A percentile compares a stretch with the other conserved stretches of the same genome.
Conservation (phyloP, 2,888 invertebrate species). For the Rhorus exstirpatorius region DNA sequence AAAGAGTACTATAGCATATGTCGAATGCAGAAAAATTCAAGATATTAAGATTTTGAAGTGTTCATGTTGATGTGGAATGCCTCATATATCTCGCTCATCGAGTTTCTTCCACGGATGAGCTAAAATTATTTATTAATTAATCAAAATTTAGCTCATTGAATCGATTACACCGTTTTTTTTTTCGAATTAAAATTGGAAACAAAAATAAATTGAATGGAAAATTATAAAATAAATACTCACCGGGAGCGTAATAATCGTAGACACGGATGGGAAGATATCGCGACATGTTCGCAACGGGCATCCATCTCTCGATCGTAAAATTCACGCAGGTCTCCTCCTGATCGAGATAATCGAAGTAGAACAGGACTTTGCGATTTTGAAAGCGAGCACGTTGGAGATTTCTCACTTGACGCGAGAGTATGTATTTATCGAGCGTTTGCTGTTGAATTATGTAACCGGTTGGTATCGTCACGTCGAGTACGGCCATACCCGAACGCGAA, state of each 20-base stretch:
- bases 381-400: constrained; percentile 95
- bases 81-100: too few species aligned
- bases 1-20: too few species aligned
- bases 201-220: background rate
- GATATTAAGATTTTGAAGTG: too few species aligned
- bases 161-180: too few species aligned
- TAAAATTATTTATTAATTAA: too few species aligned
- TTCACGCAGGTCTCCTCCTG: constrained; percentile 95
- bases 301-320: constrained; percentile 97
- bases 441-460: constrained; percentile 97
- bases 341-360: constrained; percentile 97
- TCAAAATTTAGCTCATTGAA: too few species aligned
- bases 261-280: constrained; percentile 95
- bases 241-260: constrained; percentile 98
- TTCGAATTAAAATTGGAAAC: too few species aligned
- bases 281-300: constrained; percentile 98
- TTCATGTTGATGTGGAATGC: too few species aligned
- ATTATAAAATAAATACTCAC: constrained; percentile 86
- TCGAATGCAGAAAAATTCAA: too few species aligned
- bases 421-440: constrained; percentile 95
- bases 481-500: constrained; percentile 94
- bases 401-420: constrained; percentile 91
- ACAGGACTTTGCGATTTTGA: constrained; percentile 93
- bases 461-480: constrained; percentile 94
- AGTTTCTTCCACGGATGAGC: too few species aligned